These are phyloP conservation scores for Meteorus cinctellus DNA, from an alignment of 2,888 invertebrate genomes.

Conservation along the genomic window DNA sequence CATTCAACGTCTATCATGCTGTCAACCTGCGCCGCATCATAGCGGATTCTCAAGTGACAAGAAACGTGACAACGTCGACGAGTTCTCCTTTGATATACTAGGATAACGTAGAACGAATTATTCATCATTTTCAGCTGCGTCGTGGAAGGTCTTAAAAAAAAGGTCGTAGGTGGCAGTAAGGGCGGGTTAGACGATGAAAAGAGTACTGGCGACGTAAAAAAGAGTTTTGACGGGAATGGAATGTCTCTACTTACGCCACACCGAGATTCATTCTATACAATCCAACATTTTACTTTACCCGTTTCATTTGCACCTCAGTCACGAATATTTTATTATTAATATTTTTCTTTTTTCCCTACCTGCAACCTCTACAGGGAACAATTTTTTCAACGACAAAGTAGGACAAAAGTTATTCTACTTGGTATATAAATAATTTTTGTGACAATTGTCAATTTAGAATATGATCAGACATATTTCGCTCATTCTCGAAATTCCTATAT, in stretches of 20 bases:
- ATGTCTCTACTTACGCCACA: not conserved
- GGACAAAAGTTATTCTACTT: not conserved
- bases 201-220: not conserved
- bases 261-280: constrained; percentile 5
- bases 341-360: constrained; percentile 58
- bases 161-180: not conserved
- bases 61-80: constrained; percentile 1
- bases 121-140: not conserved
- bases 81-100: not conserved
- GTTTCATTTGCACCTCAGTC: not conserved
- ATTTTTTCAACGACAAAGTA: constrained; percentile 45
- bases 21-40: not conserved
- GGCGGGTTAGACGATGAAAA: not conserved
- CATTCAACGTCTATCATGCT: not conserved
- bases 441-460: not conserved
- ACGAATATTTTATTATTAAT: constrained; percentile 1
- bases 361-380: constrained; percentile 59
- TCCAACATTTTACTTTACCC: not conserved
- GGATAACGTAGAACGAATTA: constrained; percentile 21
- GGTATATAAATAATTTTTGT: not conserved
- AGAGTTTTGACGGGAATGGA: not conserved
- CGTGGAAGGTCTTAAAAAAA: not conserved
- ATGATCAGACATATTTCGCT: not conserved
- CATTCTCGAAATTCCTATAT: too few relatives aligned
- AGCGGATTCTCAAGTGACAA: not conserved